Evolutionary conservation across 2,888 invertebrate genomes (phyloP).

Genomic region (Autographa gamma): DNA sequence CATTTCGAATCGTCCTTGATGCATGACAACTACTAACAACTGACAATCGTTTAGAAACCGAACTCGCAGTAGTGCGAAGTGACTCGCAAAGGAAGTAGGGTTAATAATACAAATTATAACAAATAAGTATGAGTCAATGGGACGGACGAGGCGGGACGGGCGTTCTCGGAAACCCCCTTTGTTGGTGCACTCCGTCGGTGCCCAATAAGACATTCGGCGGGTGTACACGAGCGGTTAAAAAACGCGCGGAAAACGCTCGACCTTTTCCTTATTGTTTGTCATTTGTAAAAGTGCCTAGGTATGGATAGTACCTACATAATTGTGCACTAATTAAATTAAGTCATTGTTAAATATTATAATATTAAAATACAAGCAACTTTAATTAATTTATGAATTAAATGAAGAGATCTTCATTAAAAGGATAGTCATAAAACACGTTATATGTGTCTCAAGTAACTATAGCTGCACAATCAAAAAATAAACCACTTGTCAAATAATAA

Average conservation of each 20-base stretch:
- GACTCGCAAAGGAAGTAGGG: constrained; percentile 72
- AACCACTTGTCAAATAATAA: no score
- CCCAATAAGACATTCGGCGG: constrained; percentile 81
- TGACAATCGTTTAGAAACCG: constrained; percentile 61
- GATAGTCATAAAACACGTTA: no score
- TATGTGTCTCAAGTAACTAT: no score
- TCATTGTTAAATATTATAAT: no score
- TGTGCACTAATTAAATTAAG: no score
- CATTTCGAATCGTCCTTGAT: constrained; percentile 52
- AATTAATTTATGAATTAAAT: no score
- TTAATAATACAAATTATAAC: constrained; percentile 80
- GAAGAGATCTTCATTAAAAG: no score
- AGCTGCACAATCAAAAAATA: no score
- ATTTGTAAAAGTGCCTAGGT: no score
- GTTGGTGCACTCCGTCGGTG: constrained; percentile 86
- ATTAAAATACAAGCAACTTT: no score
- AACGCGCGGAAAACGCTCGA: constrained; percentile 43
- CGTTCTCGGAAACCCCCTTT: constrained; percentile 84
- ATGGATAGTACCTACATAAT: no score
- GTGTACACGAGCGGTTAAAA: constrained; percentile 60
- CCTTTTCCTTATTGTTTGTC: background rate
- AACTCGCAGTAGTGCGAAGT: constrained; percentile 47
- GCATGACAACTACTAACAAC: constrained; percentile 67
- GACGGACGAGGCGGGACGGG: constrained; percentile 77
- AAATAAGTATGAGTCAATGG: constrained; percentile 84